phyloP scores from a whole-genome alignment of 2,888 invertebrate species.

The Agrotis ipsilon region DNA sequence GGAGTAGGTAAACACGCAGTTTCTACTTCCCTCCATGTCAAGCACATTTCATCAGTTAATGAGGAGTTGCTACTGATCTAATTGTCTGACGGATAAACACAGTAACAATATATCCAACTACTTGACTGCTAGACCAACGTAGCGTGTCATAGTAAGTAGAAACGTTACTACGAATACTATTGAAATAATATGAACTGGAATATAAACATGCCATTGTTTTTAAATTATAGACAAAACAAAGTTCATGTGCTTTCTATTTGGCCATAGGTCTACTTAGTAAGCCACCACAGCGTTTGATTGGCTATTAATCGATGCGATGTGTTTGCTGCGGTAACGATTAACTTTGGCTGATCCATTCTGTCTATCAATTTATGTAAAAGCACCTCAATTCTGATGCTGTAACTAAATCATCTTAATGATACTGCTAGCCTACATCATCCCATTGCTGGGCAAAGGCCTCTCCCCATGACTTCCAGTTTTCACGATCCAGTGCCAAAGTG shows the following conservation, averaged over 20 bases:
- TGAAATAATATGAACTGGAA: not conserved
- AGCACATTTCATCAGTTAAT: too few relatives aligned
- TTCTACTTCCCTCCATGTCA: too few relatives aligned
- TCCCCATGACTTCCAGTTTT: too few relatives aligned
- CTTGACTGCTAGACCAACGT: not conserved
- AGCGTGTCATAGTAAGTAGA: not conserved
- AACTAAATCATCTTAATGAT: not conserved
- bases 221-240: conserved; percentile 28
- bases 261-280: not conserved
- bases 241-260: not conserved
- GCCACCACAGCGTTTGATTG: too few relatives aligned
- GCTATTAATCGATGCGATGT: too few relatives aligned
- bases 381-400: not conserved
- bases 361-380: too few relatives aligned
- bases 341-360: too few relatives aligned
- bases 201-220: conserved; percentile 38
- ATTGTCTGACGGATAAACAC: not conserved
- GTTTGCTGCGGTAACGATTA: too few relatives aligned
- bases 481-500: too few relatives aligned
- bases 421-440: too few relatives aligned
- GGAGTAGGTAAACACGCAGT: too few relatives aligned
- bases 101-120: not conserved
- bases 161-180: conserved; percentile 12
- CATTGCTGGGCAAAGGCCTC: too few relatives aligned
- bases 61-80: not conserved